These are phyloP conservation scores for Toxonevra muliebris DNA, from an alignment of 2,888 invertebrate genomes.

Conservation along the genomic window DNA sequence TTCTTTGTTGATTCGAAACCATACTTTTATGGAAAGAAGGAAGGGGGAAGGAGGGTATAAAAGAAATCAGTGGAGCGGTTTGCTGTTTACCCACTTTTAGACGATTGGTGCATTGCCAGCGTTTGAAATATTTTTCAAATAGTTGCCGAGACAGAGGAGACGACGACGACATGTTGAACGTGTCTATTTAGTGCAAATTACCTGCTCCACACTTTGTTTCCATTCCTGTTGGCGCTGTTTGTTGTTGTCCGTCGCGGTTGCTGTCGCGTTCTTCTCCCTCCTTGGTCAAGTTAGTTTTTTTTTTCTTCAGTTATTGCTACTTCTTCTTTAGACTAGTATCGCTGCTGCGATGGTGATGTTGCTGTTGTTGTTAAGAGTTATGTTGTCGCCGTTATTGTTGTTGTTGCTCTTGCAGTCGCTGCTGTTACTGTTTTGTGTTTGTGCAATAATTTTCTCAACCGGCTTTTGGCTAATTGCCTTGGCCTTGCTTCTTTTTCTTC, in stretches of 20 bases:
- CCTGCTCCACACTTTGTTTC: constrained; percentile 21
- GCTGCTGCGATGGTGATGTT: constrained; percentile 34
- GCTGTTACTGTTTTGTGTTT: constrained; percentile 22
- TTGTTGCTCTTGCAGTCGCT: constrained; percentile 24
- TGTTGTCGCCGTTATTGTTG: constrained; percentile 31
- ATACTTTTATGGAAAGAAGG: neutral
- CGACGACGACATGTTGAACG: neutral
- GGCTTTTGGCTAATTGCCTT: constrained; percentile 57
- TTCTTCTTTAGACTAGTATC: constrained; percentile 40
- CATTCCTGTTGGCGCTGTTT: neutral
- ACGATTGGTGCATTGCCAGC: neutral
- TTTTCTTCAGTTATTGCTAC: neutral
- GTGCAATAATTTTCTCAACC: constrained; percentile 52
- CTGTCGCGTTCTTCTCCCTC: too few relatives aligned
- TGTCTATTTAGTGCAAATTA: constrained; percentile 35
- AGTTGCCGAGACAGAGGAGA: neutral
- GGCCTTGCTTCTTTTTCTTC: constrained; percentile 43
- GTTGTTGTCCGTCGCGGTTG: too few relatives aligned
- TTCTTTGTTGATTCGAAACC: neutral
- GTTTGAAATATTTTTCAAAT: neutral
- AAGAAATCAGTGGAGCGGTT: neutral
- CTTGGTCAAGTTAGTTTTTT: too few relatives aligned
- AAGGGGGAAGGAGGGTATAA: neutral
- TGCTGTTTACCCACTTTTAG: neutral
- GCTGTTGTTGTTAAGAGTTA: neutral